Conservation (phyloP, 2,113 vertebrate species). For the Lipophrys pholis region DNA sequence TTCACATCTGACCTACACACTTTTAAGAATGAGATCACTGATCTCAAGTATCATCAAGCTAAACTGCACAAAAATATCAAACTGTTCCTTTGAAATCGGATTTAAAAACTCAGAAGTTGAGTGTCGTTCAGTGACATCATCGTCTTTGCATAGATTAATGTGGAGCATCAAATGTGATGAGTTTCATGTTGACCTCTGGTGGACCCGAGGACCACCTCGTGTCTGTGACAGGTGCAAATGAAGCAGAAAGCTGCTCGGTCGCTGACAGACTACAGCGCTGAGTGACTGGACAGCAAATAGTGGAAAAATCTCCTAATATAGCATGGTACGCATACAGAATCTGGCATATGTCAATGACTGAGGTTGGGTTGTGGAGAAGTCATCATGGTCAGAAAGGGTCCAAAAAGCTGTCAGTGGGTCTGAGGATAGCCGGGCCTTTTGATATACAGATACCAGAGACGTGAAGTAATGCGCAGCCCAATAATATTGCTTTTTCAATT, state of each 20-base stretch:
- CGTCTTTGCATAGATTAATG: background rate
- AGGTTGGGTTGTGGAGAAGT: conserved; percentile 55
- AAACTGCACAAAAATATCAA: background rate
- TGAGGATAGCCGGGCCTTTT: conserved; percentile 47
- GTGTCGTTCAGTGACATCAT: conserved; percentile 24
- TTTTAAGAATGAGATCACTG: background rate
- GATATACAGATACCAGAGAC: conserved; percentile 63
- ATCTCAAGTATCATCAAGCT: background rate
- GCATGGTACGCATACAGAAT: conserved; percentile 54
- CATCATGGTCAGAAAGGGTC: conserved; percentile 56
- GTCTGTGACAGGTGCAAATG: conserved; percentile 61
- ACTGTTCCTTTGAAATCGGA: background rate
- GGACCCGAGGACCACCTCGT: conserved; percentile 33
- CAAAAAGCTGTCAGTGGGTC: conserved; percentile 52
- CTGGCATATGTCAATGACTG: conserved; percentile 60
- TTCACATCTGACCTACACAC: background rate
- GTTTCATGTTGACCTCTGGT: conserved; percentile 33
- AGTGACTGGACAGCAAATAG: conserved; percentile 43
- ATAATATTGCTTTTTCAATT: conserved; percentile 55
- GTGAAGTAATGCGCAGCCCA: conserved; percentile 63
- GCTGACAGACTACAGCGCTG: conserved; percentile 35
- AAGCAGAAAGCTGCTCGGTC: conserved; percentile 47
- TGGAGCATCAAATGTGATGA: conserved; percentile 28
- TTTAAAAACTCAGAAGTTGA: conserved; percentile 21
- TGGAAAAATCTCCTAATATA: conserved; percentile 68